Conservation (phyloP, 2,888 invertebrate genomes). For the Lomographa bimaculata region DNA sequence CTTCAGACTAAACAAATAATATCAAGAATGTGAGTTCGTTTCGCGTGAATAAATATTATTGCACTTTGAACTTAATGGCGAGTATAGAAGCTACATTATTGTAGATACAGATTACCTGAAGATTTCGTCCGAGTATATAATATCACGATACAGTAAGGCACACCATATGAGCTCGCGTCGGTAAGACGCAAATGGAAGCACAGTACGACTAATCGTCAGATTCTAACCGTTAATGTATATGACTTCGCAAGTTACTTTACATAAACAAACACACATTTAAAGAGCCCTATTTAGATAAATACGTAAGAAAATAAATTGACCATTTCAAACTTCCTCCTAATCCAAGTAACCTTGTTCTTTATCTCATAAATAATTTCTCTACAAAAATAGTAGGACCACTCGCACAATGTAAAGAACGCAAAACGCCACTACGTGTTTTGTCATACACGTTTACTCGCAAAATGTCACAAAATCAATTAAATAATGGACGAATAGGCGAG, state of each 20-base stretch:
- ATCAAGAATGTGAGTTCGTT: conserved; percentile 37
- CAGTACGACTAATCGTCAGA: conserved; percentile 33
- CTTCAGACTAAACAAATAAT: conserved; percentile 33
- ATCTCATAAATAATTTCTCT: conserved; percentile 83
- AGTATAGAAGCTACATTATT: conserved; percentile 33
- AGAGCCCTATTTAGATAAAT: conserved; percentile 79
- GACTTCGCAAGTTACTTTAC: conserved; percentile 67
- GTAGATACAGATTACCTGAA: conserved; percentile 23
- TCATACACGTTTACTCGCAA: too few species aligned
- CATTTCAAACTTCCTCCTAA: conserved; percentile 67
- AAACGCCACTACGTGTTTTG: too few species aligned
- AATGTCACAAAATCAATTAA: too few species aligned
- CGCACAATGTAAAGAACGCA: too few species aligned
- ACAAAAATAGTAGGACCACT: conserved; percentile 83
- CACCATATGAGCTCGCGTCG: conserved; percentile 59
- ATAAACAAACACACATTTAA: conserved; percentile 76
- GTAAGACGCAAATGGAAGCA: conserved; percentile 54
- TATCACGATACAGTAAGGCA: conserved; percentile 59
- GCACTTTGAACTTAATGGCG: conserved; percentile 28
- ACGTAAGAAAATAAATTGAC: conserved; percentile 81
- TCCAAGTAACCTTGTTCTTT: conserved; percentile 75
- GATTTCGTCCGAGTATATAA: conserved; percentile 26
- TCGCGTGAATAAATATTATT: conserved; percentile 37
- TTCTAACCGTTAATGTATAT: conserved; percentile 29
- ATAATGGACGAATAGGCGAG: too few species aligned